Evolutionary conservation across 2,888 invertebrate genomes (phyloP).

Genomic region (Apomyelois bistriatella): DNA sequence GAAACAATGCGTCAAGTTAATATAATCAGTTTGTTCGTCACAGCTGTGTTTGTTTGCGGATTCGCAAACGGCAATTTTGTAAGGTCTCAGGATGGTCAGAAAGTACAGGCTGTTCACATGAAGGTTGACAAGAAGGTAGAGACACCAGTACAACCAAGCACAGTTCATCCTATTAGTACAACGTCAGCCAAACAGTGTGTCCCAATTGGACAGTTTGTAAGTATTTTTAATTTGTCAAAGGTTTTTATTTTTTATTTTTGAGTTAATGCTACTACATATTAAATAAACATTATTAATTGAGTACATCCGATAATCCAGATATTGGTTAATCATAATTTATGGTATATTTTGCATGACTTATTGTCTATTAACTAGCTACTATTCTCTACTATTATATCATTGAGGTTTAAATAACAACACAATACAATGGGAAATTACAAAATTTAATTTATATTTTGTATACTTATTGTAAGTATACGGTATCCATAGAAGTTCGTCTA

Average conservation of each 20-base stretch:
- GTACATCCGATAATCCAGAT: too few species aligned
- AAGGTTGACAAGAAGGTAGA: conserved; percentile 24
- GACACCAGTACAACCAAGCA: conserved; percentile 18
- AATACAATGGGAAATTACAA: too few species aligned
- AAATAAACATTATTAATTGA: too few species aligned
- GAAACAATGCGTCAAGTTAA: conserved; percentile 33
- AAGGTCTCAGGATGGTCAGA: conserved; percentile 21
- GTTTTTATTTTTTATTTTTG: not conserved
- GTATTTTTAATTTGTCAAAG: conserved; percentile 25
- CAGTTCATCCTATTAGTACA: conserved; percentile 19
- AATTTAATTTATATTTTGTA: too few species aligned
- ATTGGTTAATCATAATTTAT: too few species aligned
- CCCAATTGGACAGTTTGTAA: conserved; percentile 56
- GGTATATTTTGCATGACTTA: too few species aligned
- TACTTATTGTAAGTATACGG: too few species aligned
- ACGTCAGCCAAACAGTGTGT: conserved; percentile 34
- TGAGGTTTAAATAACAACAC: too few species aligned
- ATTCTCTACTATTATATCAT: too few species aligned
- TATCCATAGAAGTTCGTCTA: too few species aligned
- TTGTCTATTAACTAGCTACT: too few species aligned
- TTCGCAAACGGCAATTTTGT: conserved; percentile 39
- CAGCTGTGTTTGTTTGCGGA: conserved; percentile 28
- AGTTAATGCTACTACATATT: too few species aligned
- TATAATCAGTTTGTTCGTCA: conserved; percentile 25
- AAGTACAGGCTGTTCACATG: conserved; percentile 23